phyloP scores from a whole-genome alignment of 2,888 invertebrate genomes.

The Meiosimyza decipiens region DNA sequence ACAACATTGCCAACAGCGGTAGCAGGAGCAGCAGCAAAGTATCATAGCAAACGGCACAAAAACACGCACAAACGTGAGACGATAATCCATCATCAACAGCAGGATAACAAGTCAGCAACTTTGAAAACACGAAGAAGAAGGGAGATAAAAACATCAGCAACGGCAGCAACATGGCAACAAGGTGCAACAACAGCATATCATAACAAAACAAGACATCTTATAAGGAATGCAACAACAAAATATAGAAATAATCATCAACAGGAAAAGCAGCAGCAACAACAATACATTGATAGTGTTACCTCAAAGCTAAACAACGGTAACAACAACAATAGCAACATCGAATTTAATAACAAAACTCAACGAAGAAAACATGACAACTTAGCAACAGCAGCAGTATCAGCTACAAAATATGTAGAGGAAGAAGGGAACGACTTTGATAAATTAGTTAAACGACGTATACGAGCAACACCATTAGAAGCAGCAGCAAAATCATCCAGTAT shows the following conservation, averaged over 20 bases:
- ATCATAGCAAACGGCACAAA: slow-evolving; percentile 61
- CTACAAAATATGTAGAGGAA: slow-evolving; percentile 33
- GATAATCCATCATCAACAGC: slow-evolving; percentile 57
- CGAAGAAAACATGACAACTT: slow-evolving; percentile 19
- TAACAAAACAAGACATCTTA: slow-evolving; percentile 11
- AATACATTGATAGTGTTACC: slow-evolving; percentile 43
- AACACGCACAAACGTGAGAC: slow-evolving; percentile 58
- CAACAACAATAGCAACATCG: neutral
- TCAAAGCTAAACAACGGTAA: slow-evolving; percentile 1
- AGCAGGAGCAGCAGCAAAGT: slow-evolving; percentile 54
- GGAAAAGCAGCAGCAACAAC: slow-evolving; percentile 43
- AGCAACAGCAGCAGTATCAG: neutral
- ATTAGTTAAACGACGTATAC: slow-evolving; percentile 59
- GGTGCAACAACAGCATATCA: neutral
- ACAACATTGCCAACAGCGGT: slow-evolving; percentile 48
- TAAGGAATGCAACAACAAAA: slow-evolving; percentile 34
- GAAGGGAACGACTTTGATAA: slow-evolving; percentile 49
- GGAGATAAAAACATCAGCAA: slow-evolving; percentile 12
- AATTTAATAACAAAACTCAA: slow-evolving; percentile 15
- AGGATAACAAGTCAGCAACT: slow-evolving; percentile 28
- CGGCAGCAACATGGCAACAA: slow-evolving; percentile 33
- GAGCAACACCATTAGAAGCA: slow-evolving; percentile 46
- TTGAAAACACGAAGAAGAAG: neutral
- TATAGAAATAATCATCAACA: slow-evolving; percentile 42
- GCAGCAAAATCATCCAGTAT: slow-evolving; percentile 34